These are phyloP conservation scores for Atethmia centrago DNA, from an alignment of 2,888 invertebrate species.

Conservation along the genomic window DNA sequence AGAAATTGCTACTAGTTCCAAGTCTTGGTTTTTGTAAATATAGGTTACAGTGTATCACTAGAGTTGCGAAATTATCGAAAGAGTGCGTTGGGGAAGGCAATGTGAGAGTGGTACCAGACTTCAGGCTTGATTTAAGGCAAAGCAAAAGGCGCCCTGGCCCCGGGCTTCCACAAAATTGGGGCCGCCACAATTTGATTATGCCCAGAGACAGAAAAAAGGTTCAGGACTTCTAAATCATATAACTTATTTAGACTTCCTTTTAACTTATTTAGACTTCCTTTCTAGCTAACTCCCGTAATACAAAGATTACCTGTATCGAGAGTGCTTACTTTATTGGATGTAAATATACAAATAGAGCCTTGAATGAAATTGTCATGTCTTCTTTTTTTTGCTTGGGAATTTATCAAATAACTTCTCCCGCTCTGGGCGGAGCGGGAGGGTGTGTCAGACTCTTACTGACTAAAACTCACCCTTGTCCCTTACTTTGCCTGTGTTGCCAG, in stretches of 20 bases:
- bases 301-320: background rate
- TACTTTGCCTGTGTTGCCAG: no score
- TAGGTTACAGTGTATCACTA: no score
- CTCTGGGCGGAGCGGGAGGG: no score
- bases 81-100: background rate
- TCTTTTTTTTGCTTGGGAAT: no score
- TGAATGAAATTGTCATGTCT: background rate
- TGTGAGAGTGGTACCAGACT: no score
- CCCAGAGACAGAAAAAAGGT: background rate
- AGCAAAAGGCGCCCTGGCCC: no score
- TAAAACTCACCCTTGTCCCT: no score
- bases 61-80: background rate
- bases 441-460: no score
- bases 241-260: constrained; percentile 9
- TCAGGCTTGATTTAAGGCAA: no score
- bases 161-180: no score
- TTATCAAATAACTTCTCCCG: no score
- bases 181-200: no score
- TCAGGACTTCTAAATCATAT: background rate
- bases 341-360: background rate
- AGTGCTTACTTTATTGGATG: background rate
- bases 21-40: background rate
- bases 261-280: constrained; percentile 12
- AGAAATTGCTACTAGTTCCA: background rate
- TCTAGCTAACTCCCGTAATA: background rate